A percentile compares a stretch with the other conserved stretches of the same genome.
Evolutionary conservation across 2,888 invertebrate genomes (phyloP).

Genomic region (Theristus sp.): DNA sequence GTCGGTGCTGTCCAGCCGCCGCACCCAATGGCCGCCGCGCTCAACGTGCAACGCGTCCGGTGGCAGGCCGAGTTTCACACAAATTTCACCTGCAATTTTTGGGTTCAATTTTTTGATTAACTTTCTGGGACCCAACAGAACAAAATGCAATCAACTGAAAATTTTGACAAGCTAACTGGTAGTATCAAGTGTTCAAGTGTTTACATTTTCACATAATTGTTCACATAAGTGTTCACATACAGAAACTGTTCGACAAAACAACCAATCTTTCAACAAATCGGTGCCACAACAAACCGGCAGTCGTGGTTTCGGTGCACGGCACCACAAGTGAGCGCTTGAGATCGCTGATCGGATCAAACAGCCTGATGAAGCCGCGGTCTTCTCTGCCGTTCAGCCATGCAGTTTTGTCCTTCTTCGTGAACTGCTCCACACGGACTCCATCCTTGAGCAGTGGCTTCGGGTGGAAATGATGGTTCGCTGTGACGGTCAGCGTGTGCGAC

Average conservation of each 20-base stretch:
- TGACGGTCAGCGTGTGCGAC: too few relatives aligned
- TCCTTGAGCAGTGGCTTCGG: too few relatives aligned
- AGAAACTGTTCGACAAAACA: too few relatives aligned
- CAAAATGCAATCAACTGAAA: too few relatives aligned
- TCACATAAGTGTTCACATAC: too few relatives aligned
- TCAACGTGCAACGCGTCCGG: conserved; percentile 31
- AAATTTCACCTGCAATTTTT: background rate
- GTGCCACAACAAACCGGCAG: too few relatives aligned
- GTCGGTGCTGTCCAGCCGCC: conserved; percentile 30
- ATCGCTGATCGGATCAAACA: conserved; percentile 8
- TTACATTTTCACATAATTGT: too few relatives aligned
- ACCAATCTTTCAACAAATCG: conserved; percentile 27
- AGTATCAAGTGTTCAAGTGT: too few relatives aligned
- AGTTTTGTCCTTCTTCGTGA: conserved; percentile 2
- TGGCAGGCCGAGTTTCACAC: conserved; percentile 15
- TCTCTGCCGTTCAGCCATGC: background rate
- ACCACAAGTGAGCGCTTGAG: conserved; percentile 20
- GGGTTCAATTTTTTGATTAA: too few relatives aligned
- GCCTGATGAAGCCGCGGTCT: conserved; percentile 9
- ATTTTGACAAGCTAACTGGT: too few relatives aligned
- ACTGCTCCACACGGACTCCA: conserved; percentile 1
- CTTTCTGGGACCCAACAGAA: too few relatives aligned
- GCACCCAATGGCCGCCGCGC: conserved; percentile 30
- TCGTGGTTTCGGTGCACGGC: conserved; percentile 29
- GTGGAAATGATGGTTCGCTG: too few relatives aligned